Evolutionary conservation across 1,140 invertebrate genomes (phyloP).

Genomic region (Drosophila lacteicornis): DNA sequence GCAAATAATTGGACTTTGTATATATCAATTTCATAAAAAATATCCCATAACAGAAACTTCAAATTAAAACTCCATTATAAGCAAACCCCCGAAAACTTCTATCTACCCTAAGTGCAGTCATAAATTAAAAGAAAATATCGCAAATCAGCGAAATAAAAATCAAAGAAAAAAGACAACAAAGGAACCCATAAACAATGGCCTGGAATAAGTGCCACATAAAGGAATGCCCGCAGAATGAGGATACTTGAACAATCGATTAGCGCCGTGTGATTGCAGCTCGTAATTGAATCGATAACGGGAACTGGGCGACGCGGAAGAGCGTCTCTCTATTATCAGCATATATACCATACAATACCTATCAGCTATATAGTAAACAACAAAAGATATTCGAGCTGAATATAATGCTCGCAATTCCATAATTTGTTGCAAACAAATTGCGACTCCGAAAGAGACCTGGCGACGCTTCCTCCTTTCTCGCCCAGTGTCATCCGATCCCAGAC

Average conservation of each 20-base stretch:
- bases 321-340: constrained; percentile 49
- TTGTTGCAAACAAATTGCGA: constrained; percentile 52
- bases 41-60: neutral
- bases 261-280: constrained; percentile 1
- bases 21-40: too few relatives aligned
- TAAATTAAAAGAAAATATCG: neutral
- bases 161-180: constrained; percentile 12
- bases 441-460: constrained; percentile 1
- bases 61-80: neutral
- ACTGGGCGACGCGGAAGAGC: constrained; percentile 51
- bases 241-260: constrained; percentile 14
- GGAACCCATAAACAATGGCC: constrained; percentile 9
- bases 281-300: constrained; percentile 37
- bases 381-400: constrained; percentile 18
- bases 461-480: constrained; percentile 28
- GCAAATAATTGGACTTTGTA: too few relatives aligned
- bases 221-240: neutral
- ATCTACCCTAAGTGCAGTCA: neutral
- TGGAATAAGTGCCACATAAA: neutral
- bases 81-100: neutral
- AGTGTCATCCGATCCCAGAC: neutral
- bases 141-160: neutral
- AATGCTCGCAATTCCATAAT: constrained; percentile 51
- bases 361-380: constrained; percentile 26
- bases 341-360: neutral